A percentile compares a stretch with the other conserved stretches of the same genome.
These are phyloP conservation scores for Triplophysa tibetana DNA, from an alignment of 2,113 vertebrate species.

Conservation along the genomic window DNA sequence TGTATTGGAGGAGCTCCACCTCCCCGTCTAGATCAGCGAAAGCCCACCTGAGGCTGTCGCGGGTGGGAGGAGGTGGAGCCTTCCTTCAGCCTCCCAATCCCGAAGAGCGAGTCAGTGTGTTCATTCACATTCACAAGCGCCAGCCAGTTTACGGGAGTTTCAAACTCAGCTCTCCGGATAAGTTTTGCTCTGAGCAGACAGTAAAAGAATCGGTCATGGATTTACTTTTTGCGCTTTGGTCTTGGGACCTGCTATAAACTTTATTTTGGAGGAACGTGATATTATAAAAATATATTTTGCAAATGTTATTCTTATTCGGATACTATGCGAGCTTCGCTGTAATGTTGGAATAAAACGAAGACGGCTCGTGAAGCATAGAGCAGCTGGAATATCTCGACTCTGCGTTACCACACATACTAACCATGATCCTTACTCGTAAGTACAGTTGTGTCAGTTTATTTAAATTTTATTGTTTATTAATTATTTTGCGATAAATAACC, in stretches of 20 bases:
- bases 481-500: not conserved
- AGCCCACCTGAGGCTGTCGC: constrained; percentile 39
- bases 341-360: constrained; percentile 58
- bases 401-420: constrained; percentile 25
- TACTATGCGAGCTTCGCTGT: constrained; percentile 64
- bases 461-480: not conserved
- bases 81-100: constrained; percentile 62
- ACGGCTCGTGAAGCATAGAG: constrained; percentile 42
- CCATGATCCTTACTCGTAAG: constrained; percentile 78
- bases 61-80: constrained; percentile 67
- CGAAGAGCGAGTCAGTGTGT: constrained; percentile 70
- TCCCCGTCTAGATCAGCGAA: constrained; percentile 36
- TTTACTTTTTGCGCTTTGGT: constrained; percentile 51
- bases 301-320: constrained; percentile 52
- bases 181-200: constrained; percentile 28
- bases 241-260: constrained; percentile 29
- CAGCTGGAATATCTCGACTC: constrained; percentile 42
- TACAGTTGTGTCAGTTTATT: not conserved
- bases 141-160: constrained; percentile 46
- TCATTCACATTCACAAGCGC: constrained; percentile 70
- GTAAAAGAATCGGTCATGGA: constrained; percentile 59
- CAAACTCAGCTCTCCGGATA: constrained; percentile 1
- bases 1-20: constrained; percentile 11
- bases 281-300: constrained; percentile 1
- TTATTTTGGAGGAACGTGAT: not conserved